These are phyloP conservation scores for Kryptopterus vitreolus DNA, from an alignment of 2,797 vertebrate species.

Conservation along the genomic window DNA sequence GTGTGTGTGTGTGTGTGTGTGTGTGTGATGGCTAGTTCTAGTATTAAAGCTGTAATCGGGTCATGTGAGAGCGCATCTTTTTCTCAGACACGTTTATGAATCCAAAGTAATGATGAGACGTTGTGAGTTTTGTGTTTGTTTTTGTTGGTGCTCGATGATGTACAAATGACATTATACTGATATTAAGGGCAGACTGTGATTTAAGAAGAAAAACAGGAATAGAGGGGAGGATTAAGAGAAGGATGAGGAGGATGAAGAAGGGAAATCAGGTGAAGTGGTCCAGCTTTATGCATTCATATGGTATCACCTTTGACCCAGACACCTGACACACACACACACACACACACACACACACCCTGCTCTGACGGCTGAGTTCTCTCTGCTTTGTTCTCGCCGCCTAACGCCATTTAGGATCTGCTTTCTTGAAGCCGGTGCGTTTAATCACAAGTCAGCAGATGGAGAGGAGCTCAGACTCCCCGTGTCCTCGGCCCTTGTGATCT, in stretches of 20 bases:
- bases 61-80: conserved; percentile 10
- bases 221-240: background rate
- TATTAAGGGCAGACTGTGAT: conserved; percentile 3
- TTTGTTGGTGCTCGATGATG: background rate
- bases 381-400: conserved; percentile 24
- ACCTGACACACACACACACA: background rate
- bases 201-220: background rate
- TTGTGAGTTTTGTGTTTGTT: background rate
- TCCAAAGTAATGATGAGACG: too few relatives aligned
- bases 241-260: background rate
- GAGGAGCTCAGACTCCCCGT: conserved; percentile 21
- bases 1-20: background rate
- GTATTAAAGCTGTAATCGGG: conserved; percentile 8
- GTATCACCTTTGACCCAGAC: background rate
- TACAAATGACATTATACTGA: background rate
- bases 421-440: conserved; percentile 33
- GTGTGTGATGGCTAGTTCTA: background rate
- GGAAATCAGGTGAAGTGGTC: background rate
- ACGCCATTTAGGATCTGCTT: conserved; percentile 24
- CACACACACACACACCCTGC: background rate
- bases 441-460: conserved; percentile 47
- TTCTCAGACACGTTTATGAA: conserved; percentile 14
- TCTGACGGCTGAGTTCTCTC: background rate
- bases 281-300: background rate
- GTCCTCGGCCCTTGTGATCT: conserved; percentile 35